Conservation (phyloP, 2,797 vertebrate genomes). For the Benthosema pterotum region DNA sequence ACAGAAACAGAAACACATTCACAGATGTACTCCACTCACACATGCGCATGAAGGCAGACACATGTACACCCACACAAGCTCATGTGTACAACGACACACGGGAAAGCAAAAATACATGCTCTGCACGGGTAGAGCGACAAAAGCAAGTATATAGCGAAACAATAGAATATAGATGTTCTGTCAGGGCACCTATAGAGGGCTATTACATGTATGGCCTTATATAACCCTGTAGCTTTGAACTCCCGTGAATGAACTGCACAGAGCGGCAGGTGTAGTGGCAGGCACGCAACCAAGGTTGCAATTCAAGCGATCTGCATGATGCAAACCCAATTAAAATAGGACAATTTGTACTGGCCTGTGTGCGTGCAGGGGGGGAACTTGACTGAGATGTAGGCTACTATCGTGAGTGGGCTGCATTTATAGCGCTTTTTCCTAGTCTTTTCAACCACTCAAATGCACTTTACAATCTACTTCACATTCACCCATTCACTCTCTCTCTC, state of each 20-base stretch:
- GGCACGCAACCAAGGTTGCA: neutral
- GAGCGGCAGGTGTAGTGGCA: neutral
- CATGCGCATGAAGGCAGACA: neutral
- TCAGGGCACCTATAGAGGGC: neutral
- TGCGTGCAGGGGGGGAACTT: neutral
- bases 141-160: neutral
- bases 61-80: neutral
- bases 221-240: neutral
- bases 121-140: neutral
- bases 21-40: neutral
- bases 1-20: conserved; percentile 5
- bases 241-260: neutral
- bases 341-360: neutral
- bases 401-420: too few species aligned
- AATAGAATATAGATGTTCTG: neutral
- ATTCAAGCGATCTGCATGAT: neutral
- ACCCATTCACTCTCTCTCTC: too few species aligned
- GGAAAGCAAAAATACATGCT: too few species aligned
- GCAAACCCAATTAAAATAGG: conserved; percentile 1
- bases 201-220: neutral
- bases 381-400: neutral
- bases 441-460: too few species aligned
- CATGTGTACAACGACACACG: conserved; percentile 8
- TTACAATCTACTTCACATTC: too few species aligned
- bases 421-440: too few species aligned